Conservation (phyloP, 2,797 vertebrate species). For the Iguana delicatissima region DNA sequence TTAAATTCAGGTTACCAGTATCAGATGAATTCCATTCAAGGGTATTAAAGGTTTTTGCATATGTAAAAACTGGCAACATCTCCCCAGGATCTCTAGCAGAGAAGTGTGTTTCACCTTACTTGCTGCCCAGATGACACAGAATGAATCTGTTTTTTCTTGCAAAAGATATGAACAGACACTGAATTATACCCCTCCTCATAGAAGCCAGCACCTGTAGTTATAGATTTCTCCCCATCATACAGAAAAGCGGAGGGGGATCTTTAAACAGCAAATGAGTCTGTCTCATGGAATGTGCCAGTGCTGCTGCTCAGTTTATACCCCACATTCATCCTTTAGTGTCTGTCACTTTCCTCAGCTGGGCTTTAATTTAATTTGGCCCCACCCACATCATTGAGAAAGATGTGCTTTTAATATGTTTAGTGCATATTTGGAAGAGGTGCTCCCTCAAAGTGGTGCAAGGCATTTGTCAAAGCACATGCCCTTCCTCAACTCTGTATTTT, state of each 20-base stretch:
- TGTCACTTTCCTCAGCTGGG: neutral
- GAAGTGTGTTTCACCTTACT: too few species aligned
- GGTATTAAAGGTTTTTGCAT: too few species aligned
- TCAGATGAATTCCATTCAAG: too few species aligned
- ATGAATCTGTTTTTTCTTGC: neutral
- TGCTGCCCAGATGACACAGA: neutral
- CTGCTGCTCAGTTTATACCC: neutral
- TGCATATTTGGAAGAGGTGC: too few species aligned
- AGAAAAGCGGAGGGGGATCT: neutral
- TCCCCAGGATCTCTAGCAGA: too few species aligned
- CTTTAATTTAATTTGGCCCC: neutral
- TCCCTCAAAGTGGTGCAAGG: too few species aligned
- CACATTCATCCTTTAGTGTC: neutral
- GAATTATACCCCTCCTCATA: neutral
- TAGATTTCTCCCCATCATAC: neutral
- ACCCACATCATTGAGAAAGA: neutral
- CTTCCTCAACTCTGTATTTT: too few species aligned
- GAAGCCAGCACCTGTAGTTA: neutral
- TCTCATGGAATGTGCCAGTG: neutral
- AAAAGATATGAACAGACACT: neutral
- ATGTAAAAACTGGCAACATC: too few species aligned
- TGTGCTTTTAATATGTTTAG: neutral
- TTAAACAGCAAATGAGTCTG: neutral
- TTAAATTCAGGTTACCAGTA: too few species aligned
- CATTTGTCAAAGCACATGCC: too few species aligned